phyloP scores from a whole-genome alignment of 2,113 vertebrate genomes.

The Brevimyrus niger region DNA sequence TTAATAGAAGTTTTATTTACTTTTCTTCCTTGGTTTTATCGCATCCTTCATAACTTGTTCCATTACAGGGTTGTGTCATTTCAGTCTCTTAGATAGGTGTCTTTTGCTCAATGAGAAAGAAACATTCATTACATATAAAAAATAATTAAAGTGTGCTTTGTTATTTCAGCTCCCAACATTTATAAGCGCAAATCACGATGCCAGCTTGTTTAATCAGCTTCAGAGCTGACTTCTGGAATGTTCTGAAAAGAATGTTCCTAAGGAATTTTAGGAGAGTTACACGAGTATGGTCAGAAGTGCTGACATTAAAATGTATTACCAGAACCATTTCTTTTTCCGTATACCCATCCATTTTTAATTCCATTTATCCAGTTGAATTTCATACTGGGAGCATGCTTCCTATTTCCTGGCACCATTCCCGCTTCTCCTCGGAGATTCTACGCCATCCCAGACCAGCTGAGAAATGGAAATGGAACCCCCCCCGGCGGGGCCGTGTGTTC shows the following conservation, averaged over 20 bases:
- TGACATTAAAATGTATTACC: background rate
- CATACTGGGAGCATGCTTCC: background rate
- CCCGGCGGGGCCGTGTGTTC: background rate
- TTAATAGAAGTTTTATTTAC: background rate
- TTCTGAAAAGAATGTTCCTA: background rate
- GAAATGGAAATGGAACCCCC: background rate
- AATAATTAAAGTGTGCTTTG: background rate
- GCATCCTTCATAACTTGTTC: conserved; percentile 16
- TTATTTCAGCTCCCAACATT: background rate
- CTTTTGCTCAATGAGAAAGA: background rate
- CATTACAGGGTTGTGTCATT: background rate
- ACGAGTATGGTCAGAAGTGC: background rate
- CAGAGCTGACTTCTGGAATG: background rate
- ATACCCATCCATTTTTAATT: background rate
- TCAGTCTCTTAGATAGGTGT: background rate
- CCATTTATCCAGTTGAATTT: background rate
- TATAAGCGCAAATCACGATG: background rate
- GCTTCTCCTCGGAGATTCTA: background rate
- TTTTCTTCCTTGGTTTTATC: background rate
- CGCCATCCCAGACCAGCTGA: background rate
- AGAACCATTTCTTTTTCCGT: background rate
- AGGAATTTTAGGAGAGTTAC: background rate
- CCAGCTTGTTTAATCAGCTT: background rate
- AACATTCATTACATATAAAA: background rate
- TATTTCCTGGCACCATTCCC: background rate